Base-by-base conservation (phyloP, 2,888 invertebrate genomes). In the Diabrotica balteata region DNA sequence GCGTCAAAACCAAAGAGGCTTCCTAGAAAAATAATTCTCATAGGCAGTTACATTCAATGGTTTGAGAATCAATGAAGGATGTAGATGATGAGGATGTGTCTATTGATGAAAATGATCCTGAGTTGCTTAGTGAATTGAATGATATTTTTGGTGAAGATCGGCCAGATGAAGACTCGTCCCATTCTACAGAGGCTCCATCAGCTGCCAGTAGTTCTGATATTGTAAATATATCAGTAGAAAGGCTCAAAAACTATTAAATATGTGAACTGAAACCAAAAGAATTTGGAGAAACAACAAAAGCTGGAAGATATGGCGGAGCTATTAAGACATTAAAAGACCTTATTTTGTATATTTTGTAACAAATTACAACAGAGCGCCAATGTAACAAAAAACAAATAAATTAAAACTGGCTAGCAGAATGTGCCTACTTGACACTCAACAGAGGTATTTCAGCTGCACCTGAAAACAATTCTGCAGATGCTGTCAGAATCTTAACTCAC, bases 101-200 rank as follows among this genome's bases (percentile, higher is more conserved):
- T 52, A 90, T 89, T 52, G 92, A 92, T 73, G 94, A 94, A 68
- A 92, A 95, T 75, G 95, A 96, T 82, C 91, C 92, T 3, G 94
- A 94, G 45, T 85, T 96, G n/a, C 84, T 96, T 74, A 91, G 87
- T 65, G 95, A 95, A 83, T 84, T 95, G 7, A 87, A 88, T 73
- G 89, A 88, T 71, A 86, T 94, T 61, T 84, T 89, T 4, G 86
- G 83, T 80, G 59, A 46, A 7, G 62, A 46, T 9, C 58, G 63
- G 53, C 43, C 32, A 42, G 67, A 67, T 45, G 70, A 64, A 66
- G 69, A 66, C n/a, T 58, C 59, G 4, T 73, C 84, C 45, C 83
- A 82, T 17, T 66, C 72, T 42, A 63, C 66, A 59, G 84, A 85
- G 1, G 73, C 84, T 49, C 82, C 82, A 51, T 62, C 71, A 43